Conservation (phyloP, 2,797 vertebrate genomes). For the Enteromius thamalakanensis region DNA sequence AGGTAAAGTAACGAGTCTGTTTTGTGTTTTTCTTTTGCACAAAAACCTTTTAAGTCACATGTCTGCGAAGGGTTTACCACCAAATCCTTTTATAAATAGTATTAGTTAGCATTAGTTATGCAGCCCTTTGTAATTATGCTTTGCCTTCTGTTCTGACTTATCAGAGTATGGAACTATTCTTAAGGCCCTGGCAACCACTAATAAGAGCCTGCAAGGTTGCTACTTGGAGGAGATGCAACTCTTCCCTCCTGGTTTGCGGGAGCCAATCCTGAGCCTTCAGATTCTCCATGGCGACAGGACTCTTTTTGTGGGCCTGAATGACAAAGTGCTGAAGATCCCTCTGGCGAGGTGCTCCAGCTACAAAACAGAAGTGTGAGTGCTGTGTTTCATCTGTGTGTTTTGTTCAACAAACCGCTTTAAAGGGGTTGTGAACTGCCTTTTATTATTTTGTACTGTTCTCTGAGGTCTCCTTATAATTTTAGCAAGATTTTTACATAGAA, state of each 20-base stretch:
- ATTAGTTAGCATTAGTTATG: not conserved
- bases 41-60: not conserved
- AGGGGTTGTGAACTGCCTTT: not conserved
- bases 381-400: not conserved
- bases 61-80: not conserved
- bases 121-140: slow-evolving; percentile 5
- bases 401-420: not conserved
- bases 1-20: slow-evolving; percentile 71
- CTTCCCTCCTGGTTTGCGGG: slow-evolving; percentile 80
- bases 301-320: slow-evolving; percentile 91
- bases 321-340: slow-evolving; percentile 90
- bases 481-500: not conserved
- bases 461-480: not conserved
- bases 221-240: slow-evolving; percentile 98
- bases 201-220: slow-evolving; percentile 92
- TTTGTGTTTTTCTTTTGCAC: not conserved
- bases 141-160: slow-evolving; percentile 4
- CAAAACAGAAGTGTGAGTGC: slow-evolving; percentile 87
- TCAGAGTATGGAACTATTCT: slow-evolving; percentile 95
- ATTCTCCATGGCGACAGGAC: slow-evolving; percentile 94
- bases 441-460: not conserved
- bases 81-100: slow-evolving; percentile 22
- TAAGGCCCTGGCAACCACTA: slow-evolving; percentile 91
- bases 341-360: slow-evolving; percentile 92
- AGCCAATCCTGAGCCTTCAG: slow-evolving; percentile 92